Percentiles rank a stretch among this genome's conserved stretches.
Evolutionary conservation across 1,140 invertebrate species (phyloP).

Genomic region (Melipona quadrifasciata): DNA sequence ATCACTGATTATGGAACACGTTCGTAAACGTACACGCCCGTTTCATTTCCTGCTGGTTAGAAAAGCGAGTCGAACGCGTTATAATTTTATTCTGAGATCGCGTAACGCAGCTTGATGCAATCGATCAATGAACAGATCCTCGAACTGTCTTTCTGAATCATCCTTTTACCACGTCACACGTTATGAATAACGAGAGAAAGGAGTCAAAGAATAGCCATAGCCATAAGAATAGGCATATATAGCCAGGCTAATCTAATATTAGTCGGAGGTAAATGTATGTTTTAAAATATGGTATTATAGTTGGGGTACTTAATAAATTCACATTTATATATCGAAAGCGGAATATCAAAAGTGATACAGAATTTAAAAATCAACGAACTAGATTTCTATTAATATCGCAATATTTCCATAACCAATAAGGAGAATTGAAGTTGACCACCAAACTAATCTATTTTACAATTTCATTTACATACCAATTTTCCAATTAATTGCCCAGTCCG

Average conservation of each 20-base stretch:
- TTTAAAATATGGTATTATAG: neutral
- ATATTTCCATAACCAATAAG: conserved; percentile 19
- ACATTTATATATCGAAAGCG: neutral
- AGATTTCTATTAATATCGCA: conserved; percentile 47
- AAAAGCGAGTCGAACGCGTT: neutral
- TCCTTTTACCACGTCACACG: neutral
- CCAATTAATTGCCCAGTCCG: neutral
- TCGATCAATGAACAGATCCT: neutral
- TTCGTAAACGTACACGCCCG: conserved; percentile 1
- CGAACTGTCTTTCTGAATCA: neutral
- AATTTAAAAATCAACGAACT: neutral
- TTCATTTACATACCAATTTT: neutral
- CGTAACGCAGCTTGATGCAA: neutral
- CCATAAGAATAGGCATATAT: too few relatives aligned
- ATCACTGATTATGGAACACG: conserved; percentile 25
- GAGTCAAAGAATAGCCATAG: too few relatives aligned
- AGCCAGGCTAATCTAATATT: too few relatives aligned
- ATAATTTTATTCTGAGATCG: neutral
- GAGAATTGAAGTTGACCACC: neutral
- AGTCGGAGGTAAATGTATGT: neutral
- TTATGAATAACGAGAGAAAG: neutral
- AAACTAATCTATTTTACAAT: neutral
- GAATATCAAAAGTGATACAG: neutral
- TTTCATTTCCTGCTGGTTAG: conserved; percentile 44
- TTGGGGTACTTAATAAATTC: neutral